These are phyloP conservation scores for Hyposmocoma kahamanoa DNA, from an alignment of 1,140 invertebrate species.

Conservation along the genomic window DNA sequence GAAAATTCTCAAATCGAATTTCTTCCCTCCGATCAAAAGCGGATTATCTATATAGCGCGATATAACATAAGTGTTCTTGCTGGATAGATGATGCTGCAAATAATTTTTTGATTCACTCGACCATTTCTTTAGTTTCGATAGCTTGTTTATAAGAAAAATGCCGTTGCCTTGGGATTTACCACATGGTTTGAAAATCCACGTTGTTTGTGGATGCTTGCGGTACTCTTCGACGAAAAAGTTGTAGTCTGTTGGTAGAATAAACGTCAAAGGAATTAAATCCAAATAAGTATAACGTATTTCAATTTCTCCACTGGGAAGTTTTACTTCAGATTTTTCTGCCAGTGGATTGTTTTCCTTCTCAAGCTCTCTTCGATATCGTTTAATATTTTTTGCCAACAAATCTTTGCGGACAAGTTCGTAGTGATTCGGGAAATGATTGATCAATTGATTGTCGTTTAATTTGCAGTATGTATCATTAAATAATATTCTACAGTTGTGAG, in stretches of 20 bases:
- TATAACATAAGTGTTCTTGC: slow-evolving; percentile 91
- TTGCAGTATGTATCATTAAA: background rate
- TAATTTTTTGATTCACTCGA: slow-evolving; percentile 83
- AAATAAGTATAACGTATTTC: slow-evolving; percentile 85
- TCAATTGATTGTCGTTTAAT: slow-evolving; percentile 9
- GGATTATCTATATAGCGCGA: slow-evolving; percentile 91
- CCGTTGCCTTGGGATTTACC: slow-evolving; percentile 88
- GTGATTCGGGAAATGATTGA: slow-evolving; percentile 13
- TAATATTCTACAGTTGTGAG: slow-evolving; percentile 1
- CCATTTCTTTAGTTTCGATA: slow-evolving; percentile 88
- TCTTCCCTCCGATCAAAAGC: slow-evolving; percentile 89
- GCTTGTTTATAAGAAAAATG: slow-evolving; percentile 88
- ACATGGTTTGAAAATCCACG: slow-evolving; percentile 97
- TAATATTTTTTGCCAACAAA: slow-evolving; percentile 95
- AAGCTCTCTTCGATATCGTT: slow-evolving; percentile 92
- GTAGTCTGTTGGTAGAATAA: slow-evolving; percentile 94
- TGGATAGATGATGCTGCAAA: slow-evolving; percentile 82
- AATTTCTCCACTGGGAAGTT: slow-evolving; percentile 76
- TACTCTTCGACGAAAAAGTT: slow-evolving; percentile 98
- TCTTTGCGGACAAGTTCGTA: slow-evolving; percentile 80
- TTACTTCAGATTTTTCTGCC: slow-evolving; percentile 79
- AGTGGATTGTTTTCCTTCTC: slow-evolving; percentile 92
- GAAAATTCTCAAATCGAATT: slow-evolving; percentile 89
- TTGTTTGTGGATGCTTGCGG: slow-evolving; percentile 90
- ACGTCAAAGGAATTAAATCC: slow-evolving; percentile 95